Evolutionary conservation across 1,140 invertebrate genomes (phyloP).

Genomic region (Grapholita molesta): DNA sequence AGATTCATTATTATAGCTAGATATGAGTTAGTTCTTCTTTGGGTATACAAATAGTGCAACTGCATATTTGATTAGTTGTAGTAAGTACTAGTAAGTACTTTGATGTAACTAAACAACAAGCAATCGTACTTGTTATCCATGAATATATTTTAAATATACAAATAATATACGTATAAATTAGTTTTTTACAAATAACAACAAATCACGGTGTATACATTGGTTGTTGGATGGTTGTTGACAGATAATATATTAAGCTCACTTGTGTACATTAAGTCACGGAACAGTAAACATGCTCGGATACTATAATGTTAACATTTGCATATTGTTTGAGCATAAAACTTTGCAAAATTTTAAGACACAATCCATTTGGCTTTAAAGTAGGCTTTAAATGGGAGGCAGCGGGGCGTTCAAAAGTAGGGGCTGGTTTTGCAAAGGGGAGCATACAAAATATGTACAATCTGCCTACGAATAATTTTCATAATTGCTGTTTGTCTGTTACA

Average conservation of each 20-base stretch:
- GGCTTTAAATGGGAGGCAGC: background rate
- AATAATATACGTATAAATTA: no score
- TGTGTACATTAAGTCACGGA: background rate
- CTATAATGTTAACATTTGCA: background rate
- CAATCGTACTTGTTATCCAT: no score
- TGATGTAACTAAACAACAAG: no score
- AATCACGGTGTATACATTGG: no score
- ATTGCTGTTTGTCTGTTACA: background rate
- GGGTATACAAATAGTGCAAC: no score
- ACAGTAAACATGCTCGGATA: background rate
- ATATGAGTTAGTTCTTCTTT: no score
- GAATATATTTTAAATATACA: no score
- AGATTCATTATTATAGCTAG: no score
- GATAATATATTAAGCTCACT: background rate
- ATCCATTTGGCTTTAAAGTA: background rate
- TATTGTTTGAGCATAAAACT: background rate
- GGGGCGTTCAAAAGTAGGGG: background rate
- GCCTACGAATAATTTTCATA: constrained; percentile 6
- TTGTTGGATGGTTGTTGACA: no score
- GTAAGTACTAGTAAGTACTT: no score
- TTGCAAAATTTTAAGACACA: background rate
- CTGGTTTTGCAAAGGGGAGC: background rate
- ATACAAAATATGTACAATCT: background rate
- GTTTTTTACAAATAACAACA: no score
- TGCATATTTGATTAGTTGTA: no score